A percentile compares a stretch with the other conserved stretches of the same genome.
phyloP scores from a whole-genome alignment of 2,888 invertebrate species.

The Andrena fulva region DNA sequence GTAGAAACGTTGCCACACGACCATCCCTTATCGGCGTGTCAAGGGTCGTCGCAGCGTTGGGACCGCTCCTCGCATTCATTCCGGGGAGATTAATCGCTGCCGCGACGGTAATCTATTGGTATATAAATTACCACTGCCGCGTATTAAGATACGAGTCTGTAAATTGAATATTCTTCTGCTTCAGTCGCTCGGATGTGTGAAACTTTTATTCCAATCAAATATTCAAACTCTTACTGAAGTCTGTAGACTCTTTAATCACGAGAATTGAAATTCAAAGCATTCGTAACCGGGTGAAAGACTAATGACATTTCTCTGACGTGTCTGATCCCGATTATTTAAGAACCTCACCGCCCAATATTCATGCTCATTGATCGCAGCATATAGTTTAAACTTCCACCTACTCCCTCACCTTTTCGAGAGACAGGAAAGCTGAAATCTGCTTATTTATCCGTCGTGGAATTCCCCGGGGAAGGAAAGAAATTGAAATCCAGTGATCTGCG shows the following conservation, averaged over 20 bases:
- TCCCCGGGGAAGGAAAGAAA: neutral
- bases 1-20: slow-evolving; percentile 36
- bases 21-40: slow-evolving; percentile 60
- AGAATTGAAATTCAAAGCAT: too few species aligned
- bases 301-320: too few species aligned
- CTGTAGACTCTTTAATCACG: neutral
- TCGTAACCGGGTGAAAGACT: too few species aligned
- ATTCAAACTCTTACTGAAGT: neutral
- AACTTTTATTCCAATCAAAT: neutral
- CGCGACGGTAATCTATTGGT: slow-evolving; percentile 54
- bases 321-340: too few species aligned
- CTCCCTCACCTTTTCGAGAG: too few species aligned
- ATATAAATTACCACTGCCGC: slow-evolving; percentile 43
- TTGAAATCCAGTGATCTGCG: slow-evolving; percentile 5
- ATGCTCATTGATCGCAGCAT: too few species aligned
- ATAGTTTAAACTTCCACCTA: too few species aligned
- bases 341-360: too few species aligned
- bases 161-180: slow-evolving; percentile 54
- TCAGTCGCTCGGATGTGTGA: neutral
- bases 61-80: slow-evolving; percentile 42
- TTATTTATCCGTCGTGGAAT: neutral
- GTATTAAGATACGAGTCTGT: slow-evolving; percentile 51
- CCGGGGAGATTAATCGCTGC: slow-evolving; percentile 59
- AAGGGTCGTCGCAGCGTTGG: slow-evolving; percentile 55
- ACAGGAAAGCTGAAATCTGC: neutral